These are phyloP conservation scores for Oophaga pumilio DNA, from an alignment of 2,113 vertebrate species.

Conservation along the genomic window DNA sequence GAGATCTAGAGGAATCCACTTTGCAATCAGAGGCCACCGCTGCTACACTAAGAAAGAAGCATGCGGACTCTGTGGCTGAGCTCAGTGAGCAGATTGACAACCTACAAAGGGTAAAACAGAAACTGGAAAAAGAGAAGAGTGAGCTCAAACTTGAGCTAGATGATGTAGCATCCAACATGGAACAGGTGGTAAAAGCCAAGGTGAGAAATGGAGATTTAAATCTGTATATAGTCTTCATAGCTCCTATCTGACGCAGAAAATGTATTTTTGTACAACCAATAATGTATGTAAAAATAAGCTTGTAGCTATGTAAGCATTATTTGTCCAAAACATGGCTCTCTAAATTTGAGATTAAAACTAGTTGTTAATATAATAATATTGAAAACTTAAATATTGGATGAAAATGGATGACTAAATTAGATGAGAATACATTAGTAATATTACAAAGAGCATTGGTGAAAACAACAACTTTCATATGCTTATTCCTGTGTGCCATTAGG, in stretches of 20 bases:
- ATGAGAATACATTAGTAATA: not conserved
- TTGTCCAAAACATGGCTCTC: not conserved
- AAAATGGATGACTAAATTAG: not conserved
- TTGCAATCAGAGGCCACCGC: conserved; percentile 85
- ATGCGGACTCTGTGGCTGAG: conserved; percentile 83
- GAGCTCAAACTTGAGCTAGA: conserved; percentile 77
- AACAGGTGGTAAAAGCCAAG: conserved; percentile 82
- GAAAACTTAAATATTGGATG: not conserved
- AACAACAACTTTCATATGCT: not conserved
- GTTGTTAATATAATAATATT: not conserved
- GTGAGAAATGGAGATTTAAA: conserved; percentile 60
- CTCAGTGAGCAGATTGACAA: conserved; percentile 86
- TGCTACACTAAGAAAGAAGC: conserved; percentile 84
- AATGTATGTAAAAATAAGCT: not conserved
- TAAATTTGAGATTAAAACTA: not conserved
- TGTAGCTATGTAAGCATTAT: not conserved
- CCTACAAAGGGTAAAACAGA: conserved; percentile 87
- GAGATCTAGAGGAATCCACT: conserved; percentile 89
- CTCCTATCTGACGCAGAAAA: not conserved
- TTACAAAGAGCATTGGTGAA: not conserved
- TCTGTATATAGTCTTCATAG: not conserved
- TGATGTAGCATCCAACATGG: conserved; percentile 84
- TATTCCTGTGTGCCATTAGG: not conserved
- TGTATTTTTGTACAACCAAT: not conserved
- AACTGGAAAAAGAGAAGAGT: conserved; percentile 84